These are phyloP conservation scores for Sphyrna mokarran DNA, from an alignment of 2,113 vertebrate species.

Conservation along the genomic window DNA sequence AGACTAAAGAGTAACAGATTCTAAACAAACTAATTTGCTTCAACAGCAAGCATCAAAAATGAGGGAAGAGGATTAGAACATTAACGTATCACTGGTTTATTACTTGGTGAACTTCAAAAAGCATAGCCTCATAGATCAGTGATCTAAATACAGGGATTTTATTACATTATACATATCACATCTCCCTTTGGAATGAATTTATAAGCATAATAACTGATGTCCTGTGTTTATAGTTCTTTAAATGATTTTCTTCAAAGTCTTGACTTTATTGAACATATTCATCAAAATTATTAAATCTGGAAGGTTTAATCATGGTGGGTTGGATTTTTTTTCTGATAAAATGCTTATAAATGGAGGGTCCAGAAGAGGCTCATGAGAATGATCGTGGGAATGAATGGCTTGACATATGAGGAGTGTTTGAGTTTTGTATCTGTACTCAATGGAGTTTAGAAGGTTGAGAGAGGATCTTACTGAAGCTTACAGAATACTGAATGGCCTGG, in stretches of 20 bases:
- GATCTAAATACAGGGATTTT: background rate
- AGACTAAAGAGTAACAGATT: background rate
- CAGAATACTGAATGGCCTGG: no score
- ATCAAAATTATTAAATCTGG: background rate
- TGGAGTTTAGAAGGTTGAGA: no score
- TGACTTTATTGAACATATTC: background rate
- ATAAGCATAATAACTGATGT: background rate
- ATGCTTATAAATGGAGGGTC: background rate
- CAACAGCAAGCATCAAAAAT: background rate
- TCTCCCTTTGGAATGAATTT: background rate
- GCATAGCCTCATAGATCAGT: background rate
- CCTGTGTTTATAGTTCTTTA: background rate
- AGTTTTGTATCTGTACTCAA: no score
- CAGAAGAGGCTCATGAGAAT: no score
- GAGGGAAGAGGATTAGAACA: background rate
- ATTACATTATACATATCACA: background rate
- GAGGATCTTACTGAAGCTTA: no score
- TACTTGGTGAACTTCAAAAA: conserved; percentile 12
- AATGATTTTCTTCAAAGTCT: background rate
- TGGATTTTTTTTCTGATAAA: background rate
- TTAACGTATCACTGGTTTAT: background rate
- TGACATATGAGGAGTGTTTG: no score
- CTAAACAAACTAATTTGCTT: background rate
- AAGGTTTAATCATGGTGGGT: background rate
- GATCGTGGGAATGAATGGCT: no score